A percentile compares a stretch with the other conserved stretches of the same genome.
Conservation (phyloP, 2,888 invertebrate species). For the Lasioglossum malachurum region DNA sequence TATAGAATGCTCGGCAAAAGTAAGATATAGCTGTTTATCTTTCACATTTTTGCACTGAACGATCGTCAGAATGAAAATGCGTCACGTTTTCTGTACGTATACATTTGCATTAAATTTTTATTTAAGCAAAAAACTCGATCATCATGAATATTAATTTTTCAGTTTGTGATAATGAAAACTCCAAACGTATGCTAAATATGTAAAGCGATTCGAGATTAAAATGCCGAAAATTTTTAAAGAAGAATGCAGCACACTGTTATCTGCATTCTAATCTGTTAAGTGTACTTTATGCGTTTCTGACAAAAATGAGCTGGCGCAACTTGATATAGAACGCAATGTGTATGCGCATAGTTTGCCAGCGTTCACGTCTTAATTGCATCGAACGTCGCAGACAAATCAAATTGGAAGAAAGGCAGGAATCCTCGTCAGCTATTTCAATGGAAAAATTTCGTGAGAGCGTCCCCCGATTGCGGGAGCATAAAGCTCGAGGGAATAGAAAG, state of each 20-base stretch:
- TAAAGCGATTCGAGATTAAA: neutral
- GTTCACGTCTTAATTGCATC: neutral
- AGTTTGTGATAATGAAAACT: neutral
- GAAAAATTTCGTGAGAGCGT: neutral
- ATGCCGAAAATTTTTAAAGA: neutral
- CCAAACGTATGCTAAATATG: neutral
- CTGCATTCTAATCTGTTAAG: no score
- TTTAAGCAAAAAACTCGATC: neutral
- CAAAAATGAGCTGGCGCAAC: neutral
- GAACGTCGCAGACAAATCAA: neutral
- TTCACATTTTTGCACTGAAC: neutral
- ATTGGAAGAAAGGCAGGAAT: neutral
- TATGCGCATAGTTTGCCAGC: neutral
- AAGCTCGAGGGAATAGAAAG: slow-evolving; percentile 12
- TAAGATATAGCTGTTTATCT: neutral
- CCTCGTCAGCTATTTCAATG: neutral
- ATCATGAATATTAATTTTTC: neutral
- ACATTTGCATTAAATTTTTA: neutral
- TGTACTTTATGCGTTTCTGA: neutral
- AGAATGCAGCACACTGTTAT: neutral
- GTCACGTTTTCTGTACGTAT: neutral
- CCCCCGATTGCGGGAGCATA: neutral
- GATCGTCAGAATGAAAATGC: neutral
- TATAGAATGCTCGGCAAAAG: neutral
- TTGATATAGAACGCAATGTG: neutral